Conservation (phyloP, 1,140 invertebrate species). For the Acromyrmex heyeri region DNA sequence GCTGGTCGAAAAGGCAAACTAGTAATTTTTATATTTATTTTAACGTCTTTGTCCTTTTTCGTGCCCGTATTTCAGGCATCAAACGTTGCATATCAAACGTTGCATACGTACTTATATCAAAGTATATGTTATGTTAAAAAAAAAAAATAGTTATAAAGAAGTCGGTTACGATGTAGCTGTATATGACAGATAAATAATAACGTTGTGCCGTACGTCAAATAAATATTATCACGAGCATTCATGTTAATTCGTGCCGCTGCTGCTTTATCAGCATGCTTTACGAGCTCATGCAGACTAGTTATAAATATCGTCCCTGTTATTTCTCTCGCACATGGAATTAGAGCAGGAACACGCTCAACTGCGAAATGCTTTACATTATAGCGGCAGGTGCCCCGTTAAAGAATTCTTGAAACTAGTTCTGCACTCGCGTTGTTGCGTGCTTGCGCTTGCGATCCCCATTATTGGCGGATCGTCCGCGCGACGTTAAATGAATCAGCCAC, state of each 20-base stretch:
- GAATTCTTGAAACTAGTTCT: conserved; percentile 64
- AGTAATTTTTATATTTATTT: conserved; percentile 1
- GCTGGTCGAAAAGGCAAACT: conserved; percentile 12
- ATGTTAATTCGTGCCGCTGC: not conserved
- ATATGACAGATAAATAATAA: not conserved
- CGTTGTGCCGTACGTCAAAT: not conserved
- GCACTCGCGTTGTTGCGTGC: conserved; percentile 66
- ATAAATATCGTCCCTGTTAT: conserved; percentile 26
- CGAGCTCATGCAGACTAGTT: conserved; percentile 36
- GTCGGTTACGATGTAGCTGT: not conserved
- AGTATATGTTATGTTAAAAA: not conserved
- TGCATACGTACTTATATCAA: not conserved
- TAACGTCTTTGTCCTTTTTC: not conserved
- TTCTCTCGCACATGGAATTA: conserved; percentile 46
- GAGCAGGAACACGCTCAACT: conserved; percentile 37
- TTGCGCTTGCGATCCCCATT: conserved; percentile 52
- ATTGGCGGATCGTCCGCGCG: conserved; percentile 70
- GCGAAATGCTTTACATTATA: conserved; percentile 49
- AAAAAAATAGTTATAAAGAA: not conserved
- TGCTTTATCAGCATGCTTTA: conserved; percentile 36
- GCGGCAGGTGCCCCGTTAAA: conserved; percentile 66
- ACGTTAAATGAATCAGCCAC: conserved; percentile 61
- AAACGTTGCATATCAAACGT: not conserved
- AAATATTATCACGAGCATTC: conserved; percentile 41
- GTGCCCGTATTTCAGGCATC: not conserved